phyloP scores from a whole-genome alignment of 1,140 invertebrate species.

The Leucophenga varia region DNA sequence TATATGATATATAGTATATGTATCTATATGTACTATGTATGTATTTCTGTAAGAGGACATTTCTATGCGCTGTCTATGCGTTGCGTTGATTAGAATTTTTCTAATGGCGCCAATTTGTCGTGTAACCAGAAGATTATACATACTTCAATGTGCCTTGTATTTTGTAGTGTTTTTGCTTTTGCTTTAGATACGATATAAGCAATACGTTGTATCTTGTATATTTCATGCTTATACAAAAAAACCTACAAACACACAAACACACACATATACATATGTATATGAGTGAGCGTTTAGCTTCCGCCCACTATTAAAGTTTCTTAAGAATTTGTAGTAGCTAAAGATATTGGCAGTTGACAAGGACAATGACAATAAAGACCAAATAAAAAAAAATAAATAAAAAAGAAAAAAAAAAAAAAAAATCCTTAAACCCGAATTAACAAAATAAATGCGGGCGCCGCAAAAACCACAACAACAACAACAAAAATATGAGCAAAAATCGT shows the following conservation, averaged over 20 bases:
- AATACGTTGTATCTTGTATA: background rate
- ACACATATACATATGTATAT: conserved; percentile 9
- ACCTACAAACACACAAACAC: conserved; percentile 17
- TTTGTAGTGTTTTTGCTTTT: conserved; percentile 21
- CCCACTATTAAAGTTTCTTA: conserved; percentile 30
- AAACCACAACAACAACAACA: no score
- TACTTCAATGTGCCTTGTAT: background rate
- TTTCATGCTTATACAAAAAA: background rate
- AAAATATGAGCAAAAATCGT: no score
- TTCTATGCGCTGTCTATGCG: no score
- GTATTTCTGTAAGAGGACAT: conserved; percentile 17
- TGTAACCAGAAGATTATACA: background rate
- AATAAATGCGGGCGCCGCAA: conserved; percentile 12
- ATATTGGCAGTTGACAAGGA: conserved; percentile 26
- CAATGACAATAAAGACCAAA: conserved; percentile 23
- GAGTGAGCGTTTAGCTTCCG: background rate
- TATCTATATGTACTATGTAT: conserved; percentile 2
- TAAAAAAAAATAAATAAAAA: conserved; percentile 29
- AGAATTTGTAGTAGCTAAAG: conserved; percentile 44
- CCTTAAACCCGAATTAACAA: background rate
- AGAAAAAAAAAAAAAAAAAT: background rate
- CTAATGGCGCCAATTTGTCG: conserved; percentile 39
- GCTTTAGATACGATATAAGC: conserved; percentile 12
- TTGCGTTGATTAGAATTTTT: conserved; percentile 41
- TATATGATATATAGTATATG: background rate